Base-by-base conservation (phyloP, 1,140 invertebrate genomes). In the Calephelis virginiensis region DNA sequence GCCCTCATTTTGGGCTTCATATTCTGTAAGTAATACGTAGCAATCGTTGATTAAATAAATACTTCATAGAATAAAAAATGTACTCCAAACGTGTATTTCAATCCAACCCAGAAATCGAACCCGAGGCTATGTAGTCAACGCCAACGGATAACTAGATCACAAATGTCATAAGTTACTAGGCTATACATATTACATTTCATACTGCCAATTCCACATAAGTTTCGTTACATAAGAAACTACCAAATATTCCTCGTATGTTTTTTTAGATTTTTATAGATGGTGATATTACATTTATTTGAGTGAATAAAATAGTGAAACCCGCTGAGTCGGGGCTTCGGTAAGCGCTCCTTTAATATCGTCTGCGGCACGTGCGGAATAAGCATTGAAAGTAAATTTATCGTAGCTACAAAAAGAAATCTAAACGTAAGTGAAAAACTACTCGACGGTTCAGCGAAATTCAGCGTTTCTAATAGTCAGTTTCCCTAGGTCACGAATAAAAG, bases 381-480 rank as follows among this genome's bases (percentile, higher is more conserved):
- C 53, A 59, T 59, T 59, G 53, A 59, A 59, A 59, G 53, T 59
- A 37, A 59, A 59, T 59, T 59, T 59, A 59, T 59, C 53, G 53
- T 17, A 37, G 53, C 53, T 59, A 59, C 53, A 59, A 59, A 59
- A 59, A 59, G 53, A 56, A 56, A 56, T 56, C 53, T 59, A 37
- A 37, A 37, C 53, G 53, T 59, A 59, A 59, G 53, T 59, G 53
- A 59, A 59, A 59, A 59, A 59, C 53, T 59, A 59, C 53, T 59
- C 7, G 28, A 59, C 5, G 2, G 53, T 37, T 59, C 53, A 38
- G 53, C 56, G 37, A 59, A 59, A 59, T 59, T 59, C 37, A 59
- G 12, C 56, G 56, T 59, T 40, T 59, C 40, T 59, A 59, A 59
- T 59, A 10, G 1, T 28, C 1, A 28, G 28, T 28, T 28, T 28